A percentile compares a stretch with the other conserved stretches of the same genome.
phyloP scores from a whole-genome alignment of 30 jellyfish, hydroid and myxozoan genomes.

The Hydractinia echinata region DNA sequence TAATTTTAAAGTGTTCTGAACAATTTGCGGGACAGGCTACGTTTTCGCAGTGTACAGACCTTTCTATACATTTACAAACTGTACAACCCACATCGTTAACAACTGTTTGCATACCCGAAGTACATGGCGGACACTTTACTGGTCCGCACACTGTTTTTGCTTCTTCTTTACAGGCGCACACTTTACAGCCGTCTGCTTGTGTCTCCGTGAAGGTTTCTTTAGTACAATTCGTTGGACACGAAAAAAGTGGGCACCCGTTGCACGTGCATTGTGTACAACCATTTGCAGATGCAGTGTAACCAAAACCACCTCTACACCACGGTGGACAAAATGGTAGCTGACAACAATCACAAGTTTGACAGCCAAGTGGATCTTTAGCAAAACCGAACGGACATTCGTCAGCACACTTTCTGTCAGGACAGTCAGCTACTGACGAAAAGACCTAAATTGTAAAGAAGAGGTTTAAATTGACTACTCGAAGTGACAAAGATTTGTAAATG shows the following conservation, averaged over 20 bases:
- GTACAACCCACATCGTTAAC: background rate
- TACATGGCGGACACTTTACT: background rate
- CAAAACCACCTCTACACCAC: background rate
- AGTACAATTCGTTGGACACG: background rate
- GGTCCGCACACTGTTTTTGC: background rate
- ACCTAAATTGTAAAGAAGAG: no score
- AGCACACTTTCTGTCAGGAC: no score
- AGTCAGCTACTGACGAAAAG: no score
- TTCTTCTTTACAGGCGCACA: background rate
- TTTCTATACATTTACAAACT: slow-evolving; percentile 1
- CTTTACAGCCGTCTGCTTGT: background rate
- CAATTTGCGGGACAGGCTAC: no score
- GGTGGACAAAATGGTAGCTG: background rate
- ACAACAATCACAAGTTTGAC: slow-evolving; percentile 2
- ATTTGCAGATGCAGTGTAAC: background rate
- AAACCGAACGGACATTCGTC: background rate
- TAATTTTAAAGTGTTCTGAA: no score
- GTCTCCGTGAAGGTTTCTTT: background rate
- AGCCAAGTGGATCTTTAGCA: background rate
- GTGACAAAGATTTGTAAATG: no score
- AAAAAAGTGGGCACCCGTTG: background rate
- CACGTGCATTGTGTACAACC: slow-evolving; percentile 9
- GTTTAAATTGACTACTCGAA: no score
- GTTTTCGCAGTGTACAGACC: background rate
- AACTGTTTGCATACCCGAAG: background rate